Base-by-base conservation (phyloP, 1,140 invertebrate genomes). In the Drosophila subobscura region DNA sequence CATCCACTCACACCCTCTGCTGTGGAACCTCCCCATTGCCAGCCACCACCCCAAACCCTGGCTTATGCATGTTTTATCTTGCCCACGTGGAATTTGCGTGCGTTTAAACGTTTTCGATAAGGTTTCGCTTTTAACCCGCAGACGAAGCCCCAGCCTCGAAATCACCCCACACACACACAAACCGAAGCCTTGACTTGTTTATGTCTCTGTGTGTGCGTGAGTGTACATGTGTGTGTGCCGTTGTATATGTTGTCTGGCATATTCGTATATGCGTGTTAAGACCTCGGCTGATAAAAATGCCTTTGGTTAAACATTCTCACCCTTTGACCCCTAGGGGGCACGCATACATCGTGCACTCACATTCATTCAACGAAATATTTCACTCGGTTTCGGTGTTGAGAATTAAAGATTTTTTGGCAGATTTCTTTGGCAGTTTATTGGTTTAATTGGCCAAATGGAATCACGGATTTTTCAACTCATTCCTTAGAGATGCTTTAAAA, bases 41-140 rank as follows among this genome's bases (percentile, higher is more conserved):
- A 58, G 65, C 64, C 45, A 55, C 44, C 23, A 10, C 53, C 49
- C 64, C 47, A 59, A 74, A 72, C 46, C 55, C 64, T 49, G 74
- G 81, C 81, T 86, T 86, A 88, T 86, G 79, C 81, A 86, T 86
- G 81, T 86, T 86, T 86, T 86, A 86, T 86, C 81, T 86, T 88
- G 71, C 78, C 81, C 83, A 86, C 74, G 81, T 86, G 81, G 81
- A 86, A 88, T 86, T 86, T 86, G 78, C 81, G 81, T 86, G 83
- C 81, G 81, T 85, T 85, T 85, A 85, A 85, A 85, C 81, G 81
- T 81, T 85, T 85, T 85, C 81, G 81, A 85, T 85, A 85, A 85
- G 81, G 81, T 81, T 85, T 85, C 81, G 65, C 81, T 86, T 85
- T 85, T 85, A 86, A 80, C 81, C 81, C 77, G 73, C 83, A 83